Evolutionary conservation across 2,797 vertebrate genomes (phyloP), one percentile per base, ranked within the genome.

Genomic region (Ctenosaura bakeri): DNA sequence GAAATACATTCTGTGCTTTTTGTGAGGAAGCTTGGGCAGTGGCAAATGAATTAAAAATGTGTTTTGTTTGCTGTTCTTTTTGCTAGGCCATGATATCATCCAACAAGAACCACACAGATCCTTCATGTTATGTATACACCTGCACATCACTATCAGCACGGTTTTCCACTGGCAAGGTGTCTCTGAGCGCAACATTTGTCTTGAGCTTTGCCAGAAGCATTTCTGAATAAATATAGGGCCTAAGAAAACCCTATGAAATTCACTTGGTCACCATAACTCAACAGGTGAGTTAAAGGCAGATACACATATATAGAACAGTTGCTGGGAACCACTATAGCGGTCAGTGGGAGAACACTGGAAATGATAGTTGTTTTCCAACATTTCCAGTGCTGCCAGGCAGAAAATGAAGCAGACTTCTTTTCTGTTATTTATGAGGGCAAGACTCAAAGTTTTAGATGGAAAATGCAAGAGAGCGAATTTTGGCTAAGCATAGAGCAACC

Each of bases 1-100:
- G 76, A 92, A 62, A 56, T 20, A 22, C 3, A 16, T 90, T 89
- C 79, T 86, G 71, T 89, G 22, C n/a, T 92, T 92, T 90, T 24
- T 83, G 0, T 0, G 66, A 87, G 0, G 59, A 78, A 89, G 91
- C 59, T n/a, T 84, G 69, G 59, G 69, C 24, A 83, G 59, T 29
- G 42, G 2, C 0, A 42, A 35, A 71, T 56, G 86, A 50, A 13
- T n/a, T 83, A 56, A 62, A 71, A 10, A 0, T 0, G 0, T 20
- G n/a, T 84, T 64, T n/a, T 85, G 52, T 52, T 3, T 0, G 20
- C 38, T 90, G 26, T 56, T 91, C 78, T 3, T 14, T 91, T 59
- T 79, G 0, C 13, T 0, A 56, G 26, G 46, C n/a, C 62, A 81
- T 83, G 80, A 6, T 71, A 26, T 46, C 76, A 73, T 50, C 78